Conservation (phyloP, 2,797 vertebrate species). For the Cetoscarus ocellatus region DNA sequence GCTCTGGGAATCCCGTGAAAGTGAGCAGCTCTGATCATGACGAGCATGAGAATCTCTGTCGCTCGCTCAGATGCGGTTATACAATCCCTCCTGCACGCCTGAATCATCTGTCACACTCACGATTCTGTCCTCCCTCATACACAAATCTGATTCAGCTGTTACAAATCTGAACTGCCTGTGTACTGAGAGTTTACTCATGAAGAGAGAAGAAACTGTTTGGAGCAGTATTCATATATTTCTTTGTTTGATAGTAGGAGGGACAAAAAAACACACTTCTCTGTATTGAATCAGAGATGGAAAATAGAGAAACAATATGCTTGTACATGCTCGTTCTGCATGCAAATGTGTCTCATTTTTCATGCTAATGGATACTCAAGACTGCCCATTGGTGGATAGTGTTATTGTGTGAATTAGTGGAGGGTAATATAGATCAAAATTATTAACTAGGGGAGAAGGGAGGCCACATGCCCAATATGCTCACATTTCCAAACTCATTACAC, state of each 20-base stretch:
- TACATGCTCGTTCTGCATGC: too few relatives aligned
- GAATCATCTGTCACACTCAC: neutral
- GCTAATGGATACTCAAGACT: too few relatives aligned
- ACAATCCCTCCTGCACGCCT: neutral
- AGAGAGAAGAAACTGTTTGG: neutral
- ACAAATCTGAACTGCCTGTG: neutral
- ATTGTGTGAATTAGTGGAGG: too few relatives aligned
- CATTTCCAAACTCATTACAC: too few relatives aligned
- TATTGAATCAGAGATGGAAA: neutral
- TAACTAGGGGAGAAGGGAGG: too few relatives aligned
- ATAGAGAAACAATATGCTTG: neutral
- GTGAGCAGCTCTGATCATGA: conserved; percentile 1
- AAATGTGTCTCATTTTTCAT: too few relatives aligned
- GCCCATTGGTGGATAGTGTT: too few relatives aligned
- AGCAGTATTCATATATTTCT: neutral
- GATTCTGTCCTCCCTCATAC: conserved; percentile 1
- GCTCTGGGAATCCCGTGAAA: neutral
- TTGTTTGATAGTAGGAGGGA: neutral
- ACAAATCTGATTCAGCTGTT: conserved; percentile 4
- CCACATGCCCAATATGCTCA: too few relatives aligned
- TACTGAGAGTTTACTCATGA: neutral
- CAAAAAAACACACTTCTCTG: neutral
- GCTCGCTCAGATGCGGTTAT: neutral
- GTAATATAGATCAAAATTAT: too few relatives aligned
- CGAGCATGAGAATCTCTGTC: neutral